phyloP scores from a whole-genome alignment of 2,113 vertebrate species.

The Dinomys branickii region DNA sequence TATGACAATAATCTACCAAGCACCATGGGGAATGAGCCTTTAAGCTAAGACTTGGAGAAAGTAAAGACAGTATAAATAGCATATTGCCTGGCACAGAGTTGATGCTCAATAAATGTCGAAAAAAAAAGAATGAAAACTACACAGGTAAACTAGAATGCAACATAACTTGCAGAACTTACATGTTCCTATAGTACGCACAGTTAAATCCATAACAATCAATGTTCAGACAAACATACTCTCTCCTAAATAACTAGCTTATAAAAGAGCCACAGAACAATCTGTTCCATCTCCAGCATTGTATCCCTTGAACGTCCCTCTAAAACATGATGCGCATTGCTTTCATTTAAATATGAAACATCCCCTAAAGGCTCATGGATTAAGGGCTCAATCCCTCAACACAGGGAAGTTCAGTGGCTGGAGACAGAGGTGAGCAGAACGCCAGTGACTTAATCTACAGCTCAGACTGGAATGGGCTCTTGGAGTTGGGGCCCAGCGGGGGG shows the following conservation, averaged over 20 bases:
- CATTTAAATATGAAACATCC: neutral
- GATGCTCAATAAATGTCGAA: neutral
- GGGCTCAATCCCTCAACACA: neutral
- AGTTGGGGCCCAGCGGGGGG: neutral
- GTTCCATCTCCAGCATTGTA: neutral
- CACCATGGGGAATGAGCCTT: neutral
- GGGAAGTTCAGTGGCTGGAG: neutral
- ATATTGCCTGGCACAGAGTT: neutral
- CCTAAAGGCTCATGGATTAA: neutral
- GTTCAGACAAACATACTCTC: neutral
- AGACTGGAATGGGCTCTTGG: neutral
- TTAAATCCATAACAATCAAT: neutral
- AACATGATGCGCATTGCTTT: neutral
- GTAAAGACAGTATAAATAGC: neutral
- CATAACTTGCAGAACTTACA: neutral
- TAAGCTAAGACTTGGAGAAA: neutral
- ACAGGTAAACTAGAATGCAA: neutral
- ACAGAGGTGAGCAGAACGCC: neutral
- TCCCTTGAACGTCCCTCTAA: neutral
- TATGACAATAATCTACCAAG: neutral
- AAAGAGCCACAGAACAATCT: neutral
- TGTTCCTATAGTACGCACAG: accelerated
- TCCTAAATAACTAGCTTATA: neutral
- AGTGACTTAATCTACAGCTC: neutral
- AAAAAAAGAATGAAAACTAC: neutral